phyloP scores from a whole-genome alignment of 1,140 invertebrate genomes.

The Drosophila repletoides region DNA sequence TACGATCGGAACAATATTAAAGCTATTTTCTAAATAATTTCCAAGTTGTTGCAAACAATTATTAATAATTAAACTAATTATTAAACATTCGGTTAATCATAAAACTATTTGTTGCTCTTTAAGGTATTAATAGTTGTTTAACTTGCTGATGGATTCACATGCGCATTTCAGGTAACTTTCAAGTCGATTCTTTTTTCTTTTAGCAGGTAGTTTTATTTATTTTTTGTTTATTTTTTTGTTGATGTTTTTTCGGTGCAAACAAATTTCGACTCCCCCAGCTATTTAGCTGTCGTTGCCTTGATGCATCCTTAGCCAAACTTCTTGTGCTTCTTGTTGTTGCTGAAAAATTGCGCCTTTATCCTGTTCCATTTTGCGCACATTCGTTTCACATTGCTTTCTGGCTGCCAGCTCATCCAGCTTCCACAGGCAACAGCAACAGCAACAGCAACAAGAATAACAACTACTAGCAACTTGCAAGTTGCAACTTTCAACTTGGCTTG shows the following conservation, averaged over 20 bases:
- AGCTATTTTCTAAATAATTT: too few relatives aligned
- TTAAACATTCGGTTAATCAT: too few relatives aligned
- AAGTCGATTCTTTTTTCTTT: too few relatives aligned
- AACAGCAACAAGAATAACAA: not conserved
- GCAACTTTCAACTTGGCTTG: conserved; percentile 49
- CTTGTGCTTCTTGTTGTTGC: conserved; percentile 12
- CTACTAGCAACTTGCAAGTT: conserved; percentile 3
- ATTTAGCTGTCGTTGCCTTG: conserved; percentile 42
- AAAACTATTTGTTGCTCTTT: not conserved
- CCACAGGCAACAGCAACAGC: conserved; percentile 3
- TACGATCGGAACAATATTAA: too few relatives aligned
- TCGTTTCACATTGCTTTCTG: conserved; percentile 62
- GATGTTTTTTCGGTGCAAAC: conserved; percentile 1
- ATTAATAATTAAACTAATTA: too few relatives aligned
- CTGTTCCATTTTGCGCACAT: conserved; percentile 61
- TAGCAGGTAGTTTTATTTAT: not conserved
- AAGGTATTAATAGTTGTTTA: not conserved
- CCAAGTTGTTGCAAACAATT: not conserved
- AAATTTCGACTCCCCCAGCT: conserved; percentile 23
- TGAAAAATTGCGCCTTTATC: conserved; percentile 65
- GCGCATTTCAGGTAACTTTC: not conserved
- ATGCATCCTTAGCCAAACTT: conserved; percentile 4
- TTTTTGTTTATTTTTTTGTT: conserved; percentile 2
- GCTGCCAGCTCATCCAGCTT: too few relatives aligned
- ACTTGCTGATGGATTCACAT: not conserved